Base-by-base conservation (phyloP, 2,113 vertebrate species). In the Microcebus lehilahytsara region DNA sequence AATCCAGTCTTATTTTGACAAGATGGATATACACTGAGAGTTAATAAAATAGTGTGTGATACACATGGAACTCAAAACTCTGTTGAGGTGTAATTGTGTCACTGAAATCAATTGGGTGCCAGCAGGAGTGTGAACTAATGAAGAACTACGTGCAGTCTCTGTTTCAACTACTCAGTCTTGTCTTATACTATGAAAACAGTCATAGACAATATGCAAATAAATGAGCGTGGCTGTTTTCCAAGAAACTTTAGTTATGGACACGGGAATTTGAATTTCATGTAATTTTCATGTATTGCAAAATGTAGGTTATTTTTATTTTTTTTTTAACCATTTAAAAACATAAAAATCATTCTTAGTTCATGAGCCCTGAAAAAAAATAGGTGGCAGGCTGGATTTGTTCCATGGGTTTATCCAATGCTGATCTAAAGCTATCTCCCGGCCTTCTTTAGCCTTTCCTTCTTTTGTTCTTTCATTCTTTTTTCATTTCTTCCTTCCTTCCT, bases 21-120 rank as follows among this genome's bases (percentile, higher is more conserved):
- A 71, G 2, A 51, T 20, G 11, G 5, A 1, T 51, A 30, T 53
- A 20, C 20, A 6, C 0, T 2, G 12, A 0, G 11, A 91, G 14
- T n/a, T 13, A 86, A 46, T 56, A 77, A 77, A 79, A 11, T 19
- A 13, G 19, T 51, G 14, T 19, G 10, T 23, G 7, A 81, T 19
- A 34, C 13, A 13, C 62, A 51, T 19, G 37, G 17, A n/a, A 78
- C 16, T 90, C 9, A 37, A 60, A 69, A 40, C 20, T 9, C 34
- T 69, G 22, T 9, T 25, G 66, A 62, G 25, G 2, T 71, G 0
- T 74, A 62, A 66, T 2, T 16, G 3, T 83, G 10, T 64, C 37
- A 49, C 0, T 53, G 40, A 20, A 42, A 40, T 9, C 58, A 69
- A 56, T 16, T n/a, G 30, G 30, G 60, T 49, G 40, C 27, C 0